Evolutionary conservation across 1,140 invertebrate genomes (phyloP).

Genomic region (Lysiphlebus fabarum): DNA sequence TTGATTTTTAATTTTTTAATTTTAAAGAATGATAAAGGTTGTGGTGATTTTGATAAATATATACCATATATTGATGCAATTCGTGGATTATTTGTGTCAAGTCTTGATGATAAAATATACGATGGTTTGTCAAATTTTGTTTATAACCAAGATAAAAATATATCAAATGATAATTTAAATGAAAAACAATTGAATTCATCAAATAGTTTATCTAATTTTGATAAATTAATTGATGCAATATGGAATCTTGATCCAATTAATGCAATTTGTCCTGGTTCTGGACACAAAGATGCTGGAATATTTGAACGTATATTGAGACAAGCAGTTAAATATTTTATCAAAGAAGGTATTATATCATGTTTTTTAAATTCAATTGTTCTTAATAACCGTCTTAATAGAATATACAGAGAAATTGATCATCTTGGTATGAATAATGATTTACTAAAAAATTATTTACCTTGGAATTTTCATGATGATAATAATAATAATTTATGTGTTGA

Average conservation of each 20-base stretch:
- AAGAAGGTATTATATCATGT: constrained; percentile 31
- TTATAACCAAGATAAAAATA: constrained; percentile 23
- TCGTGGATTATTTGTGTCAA: constrained; percentile 34
- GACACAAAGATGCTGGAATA: constrained; percentile 4
- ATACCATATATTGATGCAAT: constrained; percentile 34
- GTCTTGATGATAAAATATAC: constrained; percentile 34
- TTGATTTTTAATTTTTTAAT: too few relatives aligned
- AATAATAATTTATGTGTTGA: too few relatives aligned
- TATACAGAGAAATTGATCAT: constrained; percentile 32
- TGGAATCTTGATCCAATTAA: constrained; percentile 1
- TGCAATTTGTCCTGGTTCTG: constrained; percentile 14
- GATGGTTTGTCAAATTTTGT: constrained; percentile 34
- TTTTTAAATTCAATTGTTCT: constrained; percentile 36
- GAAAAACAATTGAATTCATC: not conserved
- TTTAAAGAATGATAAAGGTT: not conserved
- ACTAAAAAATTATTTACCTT: constrained; percentile 1
- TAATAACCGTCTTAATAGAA: constrained; percentile 34
- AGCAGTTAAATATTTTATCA: constrained; percentile 30
- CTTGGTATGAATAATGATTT: constrained; percentile 30
- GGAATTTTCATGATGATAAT: constrained; percentile 8
- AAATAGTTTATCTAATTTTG: too few relatives aligned
- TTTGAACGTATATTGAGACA: constrained; percentile 26
- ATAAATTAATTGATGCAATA: too few relatives aligned
- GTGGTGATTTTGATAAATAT: constrained; percentile 25
- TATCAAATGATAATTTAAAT: not conserved